These are phyloP conservation scores for Palythoa grandis DNA, from an alignment of 92 coral and sea anemone species.

Conservation along the genomic window DNA sequence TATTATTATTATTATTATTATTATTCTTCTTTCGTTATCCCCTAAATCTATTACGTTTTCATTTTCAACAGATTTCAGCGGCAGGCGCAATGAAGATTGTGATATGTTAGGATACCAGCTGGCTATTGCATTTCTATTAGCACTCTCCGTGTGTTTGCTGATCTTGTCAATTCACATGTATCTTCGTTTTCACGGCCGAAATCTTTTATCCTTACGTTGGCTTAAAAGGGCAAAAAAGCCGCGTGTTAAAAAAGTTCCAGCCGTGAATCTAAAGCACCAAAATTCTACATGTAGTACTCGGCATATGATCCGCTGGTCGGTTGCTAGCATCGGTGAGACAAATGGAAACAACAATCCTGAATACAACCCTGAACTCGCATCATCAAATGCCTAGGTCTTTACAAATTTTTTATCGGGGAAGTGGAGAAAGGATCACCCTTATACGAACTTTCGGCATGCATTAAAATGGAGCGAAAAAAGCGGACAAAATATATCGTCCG, in stretches of 20 bases:
- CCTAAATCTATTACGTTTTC: background rate
- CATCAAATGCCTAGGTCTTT: background rate
- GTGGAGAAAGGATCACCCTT: too few species aligned
- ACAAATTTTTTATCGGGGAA: background rate
- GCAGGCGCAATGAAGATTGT: background rate
- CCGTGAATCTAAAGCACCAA: background rate
- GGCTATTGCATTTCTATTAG: background rate
- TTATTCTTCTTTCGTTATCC: background rate
- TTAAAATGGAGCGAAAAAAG: background rate
- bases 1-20: background rate
- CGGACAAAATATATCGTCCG: too few species aligned
- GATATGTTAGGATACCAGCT: background rate
- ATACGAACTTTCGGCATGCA: background rate
- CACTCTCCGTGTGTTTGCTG: background rate
- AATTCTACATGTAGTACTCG: background rate
- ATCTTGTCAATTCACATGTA: background rate
- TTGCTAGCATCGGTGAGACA: background rate
- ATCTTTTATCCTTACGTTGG: background rate
- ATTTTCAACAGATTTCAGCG: background rate
- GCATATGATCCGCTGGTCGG: slow-evolving; percentile 8
- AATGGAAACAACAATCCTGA: background rate
- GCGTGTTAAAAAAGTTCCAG: background rate
- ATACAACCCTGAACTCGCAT: background rate
- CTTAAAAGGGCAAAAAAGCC: background rate
- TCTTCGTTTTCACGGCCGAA: slow-evolving; percentile 10